Conservation (phyloP, 2,797 vertebrate species). For the Parambassis ranga region DNA sequence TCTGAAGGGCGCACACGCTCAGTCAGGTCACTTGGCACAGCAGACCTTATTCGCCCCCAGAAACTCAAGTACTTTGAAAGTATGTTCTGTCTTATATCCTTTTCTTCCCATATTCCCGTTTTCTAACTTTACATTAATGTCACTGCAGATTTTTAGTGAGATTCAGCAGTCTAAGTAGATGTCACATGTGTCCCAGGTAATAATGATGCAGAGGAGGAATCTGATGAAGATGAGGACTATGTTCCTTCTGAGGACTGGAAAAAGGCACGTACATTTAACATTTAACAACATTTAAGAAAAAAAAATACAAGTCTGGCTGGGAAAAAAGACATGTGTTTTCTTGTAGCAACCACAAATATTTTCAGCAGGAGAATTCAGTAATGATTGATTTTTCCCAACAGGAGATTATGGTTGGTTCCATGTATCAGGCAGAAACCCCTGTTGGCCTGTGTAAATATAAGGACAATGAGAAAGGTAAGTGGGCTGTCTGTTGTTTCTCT, state of each 20-base stretch:
- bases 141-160: background rate
- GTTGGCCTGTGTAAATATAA: constrained; percentile 90
- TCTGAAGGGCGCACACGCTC: constrained; percentile 86
- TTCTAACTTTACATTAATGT: background rate
- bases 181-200: constrained; percentile 76
- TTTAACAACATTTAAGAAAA: no score
- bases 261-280: no score
- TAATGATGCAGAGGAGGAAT: constrained; percentile 94
- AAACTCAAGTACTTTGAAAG: constrained; percentile 96
- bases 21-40: constrained; percentile 84
- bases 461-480: constrained; percentile 93
- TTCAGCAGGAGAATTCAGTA: no score
- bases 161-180: background rate
- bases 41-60: constrained; percentile 89
- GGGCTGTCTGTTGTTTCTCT: background rate
- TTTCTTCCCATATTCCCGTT: background rate
- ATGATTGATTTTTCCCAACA: constrained; percentile 68
- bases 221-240: constrained; percentile 98
- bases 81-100: constrained; percentile 55
- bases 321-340: no score
- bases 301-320: no score
- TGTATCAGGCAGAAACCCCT: constrained; percentile 99
- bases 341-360: no score
- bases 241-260: constrained; percentile 99
- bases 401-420: constrained; percentile 99